Percentiles rank a stretch among this genome's conserved stretches.
Conservation (phyloP, 2,888 invertebrate species). For the Cheilosia grossa region DNA sequence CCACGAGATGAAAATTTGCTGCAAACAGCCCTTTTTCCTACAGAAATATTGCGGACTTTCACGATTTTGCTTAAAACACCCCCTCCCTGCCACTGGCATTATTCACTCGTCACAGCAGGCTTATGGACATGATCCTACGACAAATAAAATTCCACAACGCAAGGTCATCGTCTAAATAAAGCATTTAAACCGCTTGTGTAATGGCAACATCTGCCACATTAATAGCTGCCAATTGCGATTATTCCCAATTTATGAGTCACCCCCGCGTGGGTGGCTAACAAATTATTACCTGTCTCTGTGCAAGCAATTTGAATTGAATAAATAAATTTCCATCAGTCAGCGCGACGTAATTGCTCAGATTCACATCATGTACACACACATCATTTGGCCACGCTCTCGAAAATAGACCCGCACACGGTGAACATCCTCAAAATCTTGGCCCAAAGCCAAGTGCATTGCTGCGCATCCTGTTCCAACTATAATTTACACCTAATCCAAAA, state of each 20-base stretch:
- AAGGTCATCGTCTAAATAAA: background rate
- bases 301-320: background rate
- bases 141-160: background rate
- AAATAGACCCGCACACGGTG: conserved; percentile 12
- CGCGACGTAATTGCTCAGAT: conserved; percentile 20
- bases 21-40: too few relatives aligned
- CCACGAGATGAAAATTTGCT: too few relatives aligned
- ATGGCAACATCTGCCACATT: conserved; percentile 1
- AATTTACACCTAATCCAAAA: conserved; percentile 54
- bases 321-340: conserved; percentile 39
- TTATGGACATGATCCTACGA: too few relatives aligned
- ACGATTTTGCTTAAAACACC: too few relatives aligned
- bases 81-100: too few relatives aligned
- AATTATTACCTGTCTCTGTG: conserved; percentile 26
- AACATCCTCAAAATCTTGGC: conserved; percentile 27
- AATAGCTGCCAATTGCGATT: background rate
- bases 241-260: conserved; percentile 4
- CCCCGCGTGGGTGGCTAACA: conserved; percentile 5
- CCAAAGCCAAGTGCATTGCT: conserved; percentile 52
- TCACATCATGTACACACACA: conserved; percentile 1
- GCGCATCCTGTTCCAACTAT: conserved; percentile 35
- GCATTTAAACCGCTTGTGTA: background rate
- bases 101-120: too few relatives aligned
- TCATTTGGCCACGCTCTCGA: conserved; percentile 20
- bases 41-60: too few relatives aligned